Base-by-base conservation (phyloP, 2,888 invertebrate genomes). In the Exephanes ischioxanthus region DNA sequence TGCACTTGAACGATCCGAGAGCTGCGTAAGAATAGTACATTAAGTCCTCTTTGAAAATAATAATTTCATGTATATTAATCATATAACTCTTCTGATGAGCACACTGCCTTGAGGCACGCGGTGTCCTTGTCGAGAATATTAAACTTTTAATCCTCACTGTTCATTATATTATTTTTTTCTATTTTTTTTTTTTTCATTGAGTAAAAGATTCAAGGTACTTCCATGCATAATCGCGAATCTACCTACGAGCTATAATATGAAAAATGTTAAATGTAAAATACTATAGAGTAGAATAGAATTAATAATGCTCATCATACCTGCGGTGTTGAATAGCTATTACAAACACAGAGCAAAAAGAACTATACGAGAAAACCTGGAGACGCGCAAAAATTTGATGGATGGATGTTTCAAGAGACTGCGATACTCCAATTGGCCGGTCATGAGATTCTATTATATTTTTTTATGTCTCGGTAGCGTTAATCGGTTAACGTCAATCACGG, bases 401-500 rank as follows among this genome's bases (percentile, higher is more conserved):
- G 19, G 14, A 9, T 66, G 45, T 14, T 41, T 67, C 19, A n/a
- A 75, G 70, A 51, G 19, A 61, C 41, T 41, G 30, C 58, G 71
- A 80, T 58, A 58, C 45, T 66, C 58, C 73, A 63, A 83, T 80
- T 80, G 76, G 68, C 37, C 14, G 51, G 51, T 77, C 67, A 58
- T 26, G 45, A 37, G 53, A 16, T 67, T 66, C 70, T 72, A 61
- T 80, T 51, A 48, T 41, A 41, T 63, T 72, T 61, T 72, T 61
- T 53, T 33, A 48, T 14, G 78, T 78, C 77, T 66, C 80, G 80
- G 66, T 45, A 26, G 70, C 37, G 67, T 80, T 78, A 80, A 86
- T 86, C 80, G 86, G 80, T 41, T 80, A 73, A 80, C 77, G 80
- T 79, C 72, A 78, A 83, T 86, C 80, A 86, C 73, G 77, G 51